Evolutionary conservation across 2,888 invertebrate genomes (phyloP).

Genomic region (Pristionchus exspectatus): DNA sequence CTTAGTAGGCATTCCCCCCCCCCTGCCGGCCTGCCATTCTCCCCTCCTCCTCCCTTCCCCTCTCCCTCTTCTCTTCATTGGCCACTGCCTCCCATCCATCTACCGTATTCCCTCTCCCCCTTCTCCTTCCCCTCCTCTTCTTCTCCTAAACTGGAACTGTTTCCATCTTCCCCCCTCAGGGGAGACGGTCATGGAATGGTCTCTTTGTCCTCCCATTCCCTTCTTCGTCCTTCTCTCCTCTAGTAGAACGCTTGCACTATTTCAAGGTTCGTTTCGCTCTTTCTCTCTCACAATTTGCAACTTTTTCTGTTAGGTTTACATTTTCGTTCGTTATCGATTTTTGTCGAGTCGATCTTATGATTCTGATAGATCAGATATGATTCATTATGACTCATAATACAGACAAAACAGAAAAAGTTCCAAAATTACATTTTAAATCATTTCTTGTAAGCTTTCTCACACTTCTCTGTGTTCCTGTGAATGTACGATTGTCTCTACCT

Average conservation of each 20-base stretch:
- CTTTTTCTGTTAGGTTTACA: background rate
- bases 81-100: constrained; percentile 23
- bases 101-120: background rate
- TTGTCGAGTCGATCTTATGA: background rate
- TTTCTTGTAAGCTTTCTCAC: no score
- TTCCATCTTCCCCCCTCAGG: background rate
- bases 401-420: no score
- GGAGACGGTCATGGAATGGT: constrained; percentile 7
- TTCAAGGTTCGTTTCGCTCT: constrained; percentile 9
- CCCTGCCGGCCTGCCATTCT: background rate
- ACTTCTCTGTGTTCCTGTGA: no score
- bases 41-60: background rate
- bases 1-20: background rate
- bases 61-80: constrained; percentile 23
- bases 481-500: no score
- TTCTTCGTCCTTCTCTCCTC: background rate
- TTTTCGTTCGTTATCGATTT: background rate
- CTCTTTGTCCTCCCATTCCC: background rate
- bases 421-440: no score
- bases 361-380: no score
- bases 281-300: background rate
- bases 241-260: background rate
- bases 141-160: constrained; percentile 17
- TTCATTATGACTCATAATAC: no score
- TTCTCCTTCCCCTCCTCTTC: no score